phyloP scores from a whole-genome alignment of 2,113 vertebrate species.

The Anolis carolinensis region DNA sequence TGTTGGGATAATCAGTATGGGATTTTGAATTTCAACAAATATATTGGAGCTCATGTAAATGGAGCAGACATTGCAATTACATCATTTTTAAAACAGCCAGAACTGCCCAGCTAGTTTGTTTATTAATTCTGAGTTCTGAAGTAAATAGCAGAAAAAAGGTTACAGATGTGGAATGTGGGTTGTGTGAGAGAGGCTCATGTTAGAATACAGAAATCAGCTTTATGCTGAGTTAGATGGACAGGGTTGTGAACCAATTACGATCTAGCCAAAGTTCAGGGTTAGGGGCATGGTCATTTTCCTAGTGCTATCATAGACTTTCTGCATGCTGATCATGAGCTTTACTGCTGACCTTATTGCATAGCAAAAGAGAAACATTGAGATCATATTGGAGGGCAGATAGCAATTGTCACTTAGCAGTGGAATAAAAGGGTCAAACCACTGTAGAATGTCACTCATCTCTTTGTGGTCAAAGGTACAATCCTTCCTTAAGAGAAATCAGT shows the following conservation, averaged over 20 bases:
- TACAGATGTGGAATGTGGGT: no score
- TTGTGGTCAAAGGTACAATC: background rate
- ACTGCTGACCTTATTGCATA: background rate
- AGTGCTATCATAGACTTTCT: background rate
- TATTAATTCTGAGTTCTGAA: background rate
- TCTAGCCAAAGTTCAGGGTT: background rate
- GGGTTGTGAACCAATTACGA: background rate
- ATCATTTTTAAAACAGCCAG: background rate
- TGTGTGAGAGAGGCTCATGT: no score
- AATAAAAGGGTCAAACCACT: background rate
- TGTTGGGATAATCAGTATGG: background rate
- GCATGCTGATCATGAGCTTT: background rate
- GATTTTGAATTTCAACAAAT: background rate
- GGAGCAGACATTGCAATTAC: accelerated
- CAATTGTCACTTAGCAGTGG: background rate
- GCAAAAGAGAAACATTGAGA: background rate
- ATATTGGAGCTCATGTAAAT: slow-evolving; percentile 1
- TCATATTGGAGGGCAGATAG: background rate
- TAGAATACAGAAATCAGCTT: background rate
- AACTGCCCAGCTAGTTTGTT: no score
- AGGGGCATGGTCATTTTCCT: background rate
- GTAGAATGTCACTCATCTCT: background rate
- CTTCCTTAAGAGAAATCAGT: background rate
- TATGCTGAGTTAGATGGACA: background rate
- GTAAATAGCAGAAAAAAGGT: background rate